Percentiles rank a stretch among this genome's conserved stretches.
These are phyloP conservation scores for Frankliniella fusca DNA, from an alignment of 2,888 invertebrate species.

Conservation along the genomic window DNA sequence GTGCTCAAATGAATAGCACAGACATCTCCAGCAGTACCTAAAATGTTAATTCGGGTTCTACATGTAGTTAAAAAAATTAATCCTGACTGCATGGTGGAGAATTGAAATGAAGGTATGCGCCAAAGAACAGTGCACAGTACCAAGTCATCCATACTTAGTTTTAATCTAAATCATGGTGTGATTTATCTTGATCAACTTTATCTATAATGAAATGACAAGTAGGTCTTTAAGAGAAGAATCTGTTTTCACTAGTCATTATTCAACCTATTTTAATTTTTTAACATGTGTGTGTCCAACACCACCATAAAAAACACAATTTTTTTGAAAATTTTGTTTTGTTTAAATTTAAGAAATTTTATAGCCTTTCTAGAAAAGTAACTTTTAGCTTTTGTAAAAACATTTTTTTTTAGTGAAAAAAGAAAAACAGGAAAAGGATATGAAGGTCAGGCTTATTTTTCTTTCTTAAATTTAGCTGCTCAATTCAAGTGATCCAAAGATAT, in stretches of 20 bases:
- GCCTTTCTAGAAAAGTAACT: background rate
- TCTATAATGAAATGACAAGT: background rate
- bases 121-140: background rate
- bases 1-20: slow-evolving; percentile 28
- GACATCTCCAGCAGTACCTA: slow-evolving; percentile 31
- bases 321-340: slow-evolving; percentile 2
- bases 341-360: background rate
- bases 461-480: background rate
- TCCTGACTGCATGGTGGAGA: background rate
- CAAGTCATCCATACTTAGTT: too few species aligned
- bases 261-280: background rate
- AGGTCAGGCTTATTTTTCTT: background rate
- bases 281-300: background rate
- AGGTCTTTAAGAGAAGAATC: background rate
- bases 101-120: slow-evolving; percentile 7
- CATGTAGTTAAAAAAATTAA: background rate
- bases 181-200: background rate
- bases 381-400: background rate
- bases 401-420: background rate
- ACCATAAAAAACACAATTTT: background rate
- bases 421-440: background rate
- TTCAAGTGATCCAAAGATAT: background rate
- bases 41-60: background rate
- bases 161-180: too few species aligned
- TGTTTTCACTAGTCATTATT: background rate